phyloP scores from a whole-genome alignment of 2,888 invertebrate genomes.

The Julus scanicus region DNA sequence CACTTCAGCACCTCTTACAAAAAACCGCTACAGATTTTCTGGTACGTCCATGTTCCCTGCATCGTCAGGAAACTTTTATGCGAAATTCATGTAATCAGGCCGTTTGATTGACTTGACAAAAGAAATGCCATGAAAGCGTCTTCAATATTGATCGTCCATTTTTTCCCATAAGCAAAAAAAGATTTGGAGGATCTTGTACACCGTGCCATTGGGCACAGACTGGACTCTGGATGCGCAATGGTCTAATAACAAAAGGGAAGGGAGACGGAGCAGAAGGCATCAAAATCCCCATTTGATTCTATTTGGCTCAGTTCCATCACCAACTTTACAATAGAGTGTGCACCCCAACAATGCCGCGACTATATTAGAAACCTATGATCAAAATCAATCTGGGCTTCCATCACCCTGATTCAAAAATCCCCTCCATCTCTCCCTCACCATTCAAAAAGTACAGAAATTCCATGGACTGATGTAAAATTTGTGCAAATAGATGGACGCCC shows the following conservation, averaged over 20 bases:
- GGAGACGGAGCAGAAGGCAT: slow-evolving; percentile 31
- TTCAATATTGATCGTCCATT: slow-evolving; percentile 45
- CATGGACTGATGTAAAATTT: neutral
- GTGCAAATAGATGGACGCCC: neutral
- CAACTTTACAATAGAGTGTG: slow-evolving; percentile 37
- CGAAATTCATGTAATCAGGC: slow-evolving; percentile 45
- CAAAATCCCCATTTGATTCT: slow-evolving; percentile 32
- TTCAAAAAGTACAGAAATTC: neutral
- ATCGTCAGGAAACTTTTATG: neutral
- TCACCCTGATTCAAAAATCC: neutral
- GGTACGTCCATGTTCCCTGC: neutral
- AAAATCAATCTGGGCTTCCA: slow-evolving; percentile 25
- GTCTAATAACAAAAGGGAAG: slow-evolving; percentile 26
- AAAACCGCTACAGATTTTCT: neutral
- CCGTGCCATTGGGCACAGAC: slow-evolving; percentile 27
- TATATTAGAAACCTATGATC: slow-evolving; percentile 45
- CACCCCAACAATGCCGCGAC: slow-evolving; percentile 35
- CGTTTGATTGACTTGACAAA: slow-evolving; percentile 39
- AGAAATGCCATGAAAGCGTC: slow-evolving; percentile 37
- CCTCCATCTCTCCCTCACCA: neutral
- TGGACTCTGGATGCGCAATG: slow-evolving; percentile 30
- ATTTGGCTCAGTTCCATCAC: slow-evolving; percentile 40
- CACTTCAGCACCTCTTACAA: neutral
- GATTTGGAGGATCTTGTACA: slow-evolving; percentile 15
- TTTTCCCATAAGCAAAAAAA: neutral